Base-by-base conservation (phyloP, 2,888 invertebrate genomes). In the Amphimallon solstitiale region DNA sequence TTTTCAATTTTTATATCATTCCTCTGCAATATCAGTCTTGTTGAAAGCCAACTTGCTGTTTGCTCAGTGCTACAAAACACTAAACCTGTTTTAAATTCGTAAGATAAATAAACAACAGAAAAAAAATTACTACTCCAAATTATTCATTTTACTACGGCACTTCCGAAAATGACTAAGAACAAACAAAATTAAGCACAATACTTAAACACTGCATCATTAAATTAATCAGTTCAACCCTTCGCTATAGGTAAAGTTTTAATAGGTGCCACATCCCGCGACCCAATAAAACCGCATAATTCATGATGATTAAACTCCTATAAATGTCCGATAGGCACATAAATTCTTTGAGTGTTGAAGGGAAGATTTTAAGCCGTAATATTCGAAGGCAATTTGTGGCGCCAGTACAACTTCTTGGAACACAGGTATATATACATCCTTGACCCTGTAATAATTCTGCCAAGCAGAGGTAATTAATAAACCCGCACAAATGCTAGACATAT, bases 281-380 rank as follows among this genome's bases (percentile, higher is more conserved):
- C 40, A 56, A 56, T 56, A 56, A 54, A 56, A 40, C 56, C 38
- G 56, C 56, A 56, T 56, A 56, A 38, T 40, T 56, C 56, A 40
- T 56, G 56, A 56, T 56, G 56, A 56, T 56, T 56, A 56, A 56
- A 56, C 56, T 40, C 23, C 40, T 23, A 56, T 56, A 43, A 56
- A 56, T 14, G 56, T 56, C 56, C n/a, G 56, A 43, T 6, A n/a
- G 14, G 56, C 14, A 14, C 56, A 40, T 56, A 56, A 56, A 56
- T 56, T 56, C 56, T 29, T 43, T 40, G 9, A 40, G 56, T 56
- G 56, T 56, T 56, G 56, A 56, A 56, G 56, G 56, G 40, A 56
- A 56, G 56, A 56, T 56, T 56, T 56, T 23, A 23, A 19, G 23
- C 12, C 40, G 21, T 17, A 56, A 56, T 56, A 56, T 56, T 56